Evolutionary conservation across 2,888 invertebrate genomes (phyloP), one percentile per base, ranked within the genome.

Genomic region (Scaeva pyrastri): DNA sequence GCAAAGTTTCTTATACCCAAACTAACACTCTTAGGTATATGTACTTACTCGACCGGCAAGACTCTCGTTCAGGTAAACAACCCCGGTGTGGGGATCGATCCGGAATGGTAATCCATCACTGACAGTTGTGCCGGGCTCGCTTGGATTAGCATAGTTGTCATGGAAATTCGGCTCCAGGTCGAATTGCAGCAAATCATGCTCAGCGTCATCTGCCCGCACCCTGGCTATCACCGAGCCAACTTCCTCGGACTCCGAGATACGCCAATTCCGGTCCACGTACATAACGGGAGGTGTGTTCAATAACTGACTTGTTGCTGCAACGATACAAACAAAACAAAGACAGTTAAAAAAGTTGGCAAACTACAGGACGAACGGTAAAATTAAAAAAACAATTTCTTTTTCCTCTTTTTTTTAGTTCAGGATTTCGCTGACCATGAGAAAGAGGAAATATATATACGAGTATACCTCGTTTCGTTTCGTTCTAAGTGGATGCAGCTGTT

Each of bases 41-140:
- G 79, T 60, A 92, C 94, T 94, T 93, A 97, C 97, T 94, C 95
- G 94, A 90, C 96, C 96, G 89, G 92, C 92, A 41, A 97, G 93
- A 0, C 96, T 96, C 90, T 97, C 96, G 90, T 97, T 97, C 64
- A 97, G 94, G 89, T 95, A 96, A 70, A 97, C 96, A 6, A 95
- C 95, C 39, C 97, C 97, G 0, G 96, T 96, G 4, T 93, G 93
- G 45, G 95, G 94, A 91, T 97, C 95, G 84, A 98, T 97, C 56
- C 94, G 93, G 91, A 97, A 97, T 1, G 97, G 97, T 23, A 96
- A 93, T 5, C 89, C 90, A 85, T 88, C 88, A 77, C 82, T 23
- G 62, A 43, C 87, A 26, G 77, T 88, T 3, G 71, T 78, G 39
- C 82, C 87, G 31, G 23, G 77, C 1, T 66, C 87, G 52, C 90